phyloP scores from a whole-genome alignment of 2,797 vertebrate species.

The Eremophila alpestris region DNA sequence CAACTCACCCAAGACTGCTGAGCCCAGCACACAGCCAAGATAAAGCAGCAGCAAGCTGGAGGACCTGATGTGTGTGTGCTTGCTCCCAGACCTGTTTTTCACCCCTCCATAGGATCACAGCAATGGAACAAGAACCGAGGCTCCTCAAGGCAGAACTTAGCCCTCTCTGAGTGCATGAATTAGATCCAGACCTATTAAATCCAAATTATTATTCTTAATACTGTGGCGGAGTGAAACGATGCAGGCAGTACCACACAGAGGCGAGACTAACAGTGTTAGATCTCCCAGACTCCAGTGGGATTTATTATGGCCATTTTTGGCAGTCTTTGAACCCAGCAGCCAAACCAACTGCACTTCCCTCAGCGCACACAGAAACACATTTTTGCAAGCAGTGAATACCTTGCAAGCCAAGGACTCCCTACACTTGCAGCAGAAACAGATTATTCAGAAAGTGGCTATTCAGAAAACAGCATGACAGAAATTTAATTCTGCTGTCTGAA shows the following conservation, averaged over 20 bases:
- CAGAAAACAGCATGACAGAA: background rate
- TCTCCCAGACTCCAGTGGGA: background rate
- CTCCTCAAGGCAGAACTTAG: background rate
- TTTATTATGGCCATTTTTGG: background rate
- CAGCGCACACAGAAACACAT: background rate
- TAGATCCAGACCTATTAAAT: background rate
- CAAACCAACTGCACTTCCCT: background rate
- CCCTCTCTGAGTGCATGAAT: background rate
- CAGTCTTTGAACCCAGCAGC: background rate
- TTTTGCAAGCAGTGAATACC: background rate
- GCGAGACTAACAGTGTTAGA: background rate
- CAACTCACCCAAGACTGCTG: background rate
- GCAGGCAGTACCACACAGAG: background rate
- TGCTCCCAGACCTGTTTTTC: background rate
- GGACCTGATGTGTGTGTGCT: accelerated
- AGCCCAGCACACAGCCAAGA: background rate
- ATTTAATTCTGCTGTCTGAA: conserved; percentile 1
- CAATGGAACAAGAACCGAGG: accelerated
- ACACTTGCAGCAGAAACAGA: background rate
- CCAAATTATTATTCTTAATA: background rate
- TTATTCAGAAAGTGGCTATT: background rate
- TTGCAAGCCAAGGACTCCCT: background rate
- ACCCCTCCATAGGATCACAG: background rate
- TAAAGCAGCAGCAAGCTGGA: accelerated
- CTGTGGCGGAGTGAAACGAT: accelerated